Conservation (phyloP, 1,140 invertebrate genomes). For the Brachionus calyciflorus region DNA sequence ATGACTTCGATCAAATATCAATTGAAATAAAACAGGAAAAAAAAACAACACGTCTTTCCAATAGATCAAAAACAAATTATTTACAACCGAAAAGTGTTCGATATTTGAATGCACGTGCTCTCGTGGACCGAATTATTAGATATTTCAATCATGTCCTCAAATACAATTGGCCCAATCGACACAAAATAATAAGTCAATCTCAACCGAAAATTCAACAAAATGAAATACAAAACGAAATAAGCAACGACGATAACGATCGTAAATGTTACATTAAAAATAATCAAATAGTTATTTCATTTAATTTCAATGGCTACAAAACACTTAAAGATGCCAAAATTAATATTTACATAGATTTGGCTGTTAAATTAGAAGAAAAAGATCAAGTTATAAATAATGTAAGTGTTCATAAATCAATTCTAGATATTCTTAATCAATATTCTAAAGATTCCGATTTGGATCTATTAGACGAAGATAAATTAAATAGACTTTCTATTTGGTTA, state of each 20-base stretch:
- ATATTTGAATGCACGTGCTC: background rate
- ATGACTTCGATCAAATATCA: constrained; percentile 6
- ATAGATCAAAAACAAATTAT: background rate
- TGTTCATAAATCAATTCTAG: background rate
- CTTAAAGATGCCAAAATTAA: constrained; percentile 14
- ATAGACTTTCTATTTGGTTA: background rate
- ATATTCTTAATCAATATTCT: constrained; percentile 13
- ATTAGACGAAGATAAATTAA: background rate
- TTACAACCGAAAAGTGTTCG: background rate
- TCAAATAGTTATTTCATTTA: constrained; percentile 14
- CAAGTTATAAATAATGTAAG: background rate
- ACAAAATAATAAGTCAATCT: background rate
- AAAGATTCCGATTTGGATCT: background rate
- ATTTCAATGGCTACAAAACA: background rate
- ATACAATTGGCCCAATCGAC: background rate
- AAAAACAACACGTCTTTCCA: background rate
- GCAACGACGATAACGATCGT: background rate
- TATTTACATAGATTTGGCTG: background rate
- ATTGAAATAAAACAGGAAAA: background rate
- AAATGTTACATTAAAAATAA: constrained; percentile 30
- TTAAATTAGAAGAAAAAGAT: constrained; percentile 10
- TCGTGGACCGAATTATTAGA: background rate
- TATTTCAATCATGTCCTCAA: constrained; percentile 16
- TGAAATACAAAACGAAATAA: too few relatives aligned
- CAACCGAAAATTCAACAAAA: background rate